Base-by-base conservation (phyloP, 1,140 invertebrate species). In the Hycleus phaleratus region DNA sequence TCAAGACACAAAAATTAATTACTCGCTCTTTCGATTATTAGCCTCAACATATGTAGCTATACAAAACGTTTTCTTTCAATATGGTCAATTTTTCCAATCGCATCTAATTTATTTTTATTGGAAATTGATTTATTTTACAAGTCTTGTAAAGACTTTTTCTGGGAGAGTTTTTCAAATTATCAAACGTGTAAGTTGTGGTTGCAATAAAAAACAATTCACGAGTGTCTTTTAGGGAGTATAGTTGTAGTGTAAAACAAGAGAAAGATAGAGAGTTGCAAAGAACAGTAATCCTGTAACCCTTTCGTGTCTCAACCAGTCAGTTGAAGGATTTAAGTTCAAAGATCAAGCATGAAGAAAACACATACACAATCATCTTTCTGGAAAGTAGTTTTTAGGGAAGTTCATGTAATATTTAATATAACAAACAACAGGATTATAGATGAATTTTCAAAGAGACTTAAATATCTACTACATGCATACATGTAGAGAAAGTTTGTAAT, bases 311-410 rank as follows among this genome's bases (percentile, higher is more conserved):
- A 57, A 50, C 38, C 46, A 38, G 25, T n/a, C 56, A 57, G 43
- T 10, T 50, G 24, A 40, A 50, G 56, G 56, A 57, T 57, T 57
- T 57, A 57, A 57, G 56, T 57, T 57, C 56, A 57, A 57, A 57
- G 56, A 57, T 57, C 56, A 38, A 45, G 54, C 46, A 11, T 10
- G 54, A 56, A 48, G 48, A 32, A 32, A 7, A 32, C 7, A 32
- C 32, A 32, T 7, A 32, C 32, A 32, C 32, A 32, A 42, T 46
- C 12, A 50, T 44, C 50, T 52, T 18, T 4, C 32, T 32, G 44
- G 51, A 56, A 56, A 56, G 54, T 56, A 56, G 46, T 56, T 49
- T 32, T 32, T 32, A 7, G 32, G 32, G 32, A 40, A 56, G 47
- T 47, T 56, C 48, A 48, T 56, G 54, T 39, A 56, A 56, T 56